Conservation (phyloP, 2,113 vertebrate species). For the Pedetes capensis region DNA sequence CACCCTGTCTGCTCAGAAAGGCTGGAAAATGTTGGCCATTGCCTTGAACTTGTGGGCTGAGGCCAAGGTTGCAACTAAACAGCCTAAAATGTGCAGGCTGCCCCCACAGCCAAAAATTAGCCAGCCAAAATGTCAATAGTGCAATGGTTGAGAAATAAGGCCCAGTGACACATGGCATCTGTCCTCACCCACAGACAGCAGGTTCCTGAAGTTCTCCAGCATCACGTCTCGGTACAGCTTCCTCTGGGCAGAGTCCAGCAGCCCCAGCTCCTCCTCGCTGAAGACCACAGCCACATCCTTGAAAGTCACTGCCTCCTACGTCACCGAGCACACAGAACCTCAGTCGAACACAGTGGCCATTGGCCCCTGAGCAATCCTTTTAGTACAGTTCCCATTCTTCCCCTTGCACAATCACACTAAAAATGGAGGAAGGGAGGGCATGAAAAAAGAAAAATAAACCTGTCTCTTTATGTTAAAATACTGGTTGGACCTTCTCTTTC, state of each 20-base stretch:
- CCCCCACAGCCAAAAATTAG: background rate
- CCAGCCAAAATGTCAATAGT: background rate
- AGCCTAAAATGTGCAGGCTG: background rate
- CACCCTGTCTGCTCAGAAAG: background rate
- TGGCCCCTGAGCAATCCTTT: background rate
- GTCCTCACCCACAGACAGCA: constrained; percentile 64
- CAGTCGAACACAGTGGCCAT: accelerated
- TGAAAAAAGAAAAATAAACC: background rate
- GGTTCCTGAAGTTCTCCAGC: constrained; percentile 72
- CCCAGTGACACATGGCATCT: background rate
- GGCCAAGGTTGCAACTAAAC: background rate
- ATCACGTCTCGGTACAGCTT: constrained; percentile 70
- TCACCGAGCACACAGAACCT: background rate
- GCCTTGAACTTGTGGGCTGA: background rate
- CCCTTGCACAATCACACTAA: background rate
- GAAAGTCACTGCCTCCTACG: constrained; percentile 61
- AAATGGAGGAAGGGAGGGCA: accelerated
- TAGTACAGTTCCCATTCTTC: background rate
- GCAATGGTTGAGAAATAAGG: background rate
- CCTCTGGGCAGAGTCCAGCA: constrained; percentile 45
- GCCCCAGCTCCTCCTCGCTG: constrained; percentile 56
- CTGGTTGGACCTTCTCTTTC: background rate
- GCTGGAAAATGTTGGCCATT: background rate
- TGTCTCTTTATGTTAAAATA: background rate
- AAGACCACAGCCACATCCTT: constrained; percentile 71